Evolutionary conservation across 2,888 invertebrate genomes (phyloP), one percentile per base, ranked within the genome.

Genomic region (Trachelus troglodyta): DNA sequence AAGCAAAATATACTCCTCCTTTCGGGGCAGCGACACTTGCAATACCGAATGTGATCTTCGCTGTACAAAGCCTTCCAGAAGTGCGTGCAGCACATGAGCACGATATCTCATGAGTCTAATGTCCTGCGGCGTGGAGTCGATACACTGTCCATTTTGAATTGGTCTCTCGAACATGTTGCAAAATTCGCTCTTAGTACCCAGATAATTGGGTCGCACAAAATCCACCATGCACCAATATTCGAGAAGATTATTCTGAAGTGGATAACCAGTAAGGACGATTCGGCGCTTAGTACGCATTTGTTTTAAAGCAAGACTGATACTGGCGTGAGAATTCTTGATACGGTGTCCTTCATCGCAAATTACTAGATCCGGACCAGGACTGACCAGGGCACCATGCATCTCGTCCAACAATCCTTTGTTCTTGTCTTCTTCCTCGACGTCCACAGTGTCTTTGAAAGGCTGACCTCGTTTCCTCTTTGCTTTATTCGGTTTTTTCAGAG

Each of bases 171-270:
- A 99, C 98, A 99, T 99, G 91, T 99, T 98, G 88, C 97, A 96
- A 91, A 99, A 99, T 92, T 99, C 98, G 0, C 98, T 97, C 91
- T 98, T 98, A 34, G 97, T 97, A 79, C 99, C 99, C 69, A 99
- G 94, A 92, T 98, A 99, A 92, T 98, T 98, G 0, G 99, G 99
- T 34, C 99, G 94, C 0, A 99, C 99, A 92, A 99, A 99, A 91
- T 99, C 99, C 0, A 99, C 98, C 99, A 99, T 99, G 90, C 99
- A 99, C 98, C 98, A 98, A 91, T 98, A 98, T 90, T 98, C 98
- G 78, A 98, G 92, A 31, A 99, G 93, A 92, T 99, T 99, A 92
- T 99, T 99, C 92, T 99, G 99, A 15, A 99, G 93, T 0, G 99
- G 99, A 92, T 99, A 99, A 4, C 99, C 99, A 3, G 99, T 99